Conservation (phyloP, 2,888 invertebrate genomes). For the Sminthurides aquaticus region DNA sequence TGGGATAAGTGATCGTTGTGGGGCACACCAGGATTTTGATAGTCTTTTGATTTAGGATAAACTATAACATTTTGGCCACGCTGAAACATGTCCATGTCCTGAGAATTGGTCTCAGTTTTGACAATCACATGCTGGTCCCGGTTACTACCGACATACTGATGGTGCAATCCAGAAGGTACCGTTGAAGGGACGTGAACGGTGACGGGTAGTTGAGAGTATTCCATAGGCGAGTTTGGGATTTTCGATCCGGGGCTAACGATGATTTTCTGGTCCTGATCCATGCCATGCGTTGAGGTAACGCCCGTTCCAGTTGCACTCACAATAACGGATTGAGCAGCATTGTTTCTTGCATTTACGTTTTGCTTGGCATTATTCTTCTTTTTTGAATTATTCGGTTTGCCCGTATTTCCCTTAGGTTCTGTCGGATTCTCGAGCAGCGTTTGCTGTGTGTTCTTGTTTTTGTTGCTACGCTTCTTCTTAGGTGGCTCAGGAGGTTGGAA, state of each 20-base stretch:
- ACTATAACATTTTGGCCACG: constrained; percentile 42
- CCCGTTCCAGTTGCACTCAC: constrained; percentile 33
- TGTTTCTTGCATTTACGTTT: constrained; percentile 1
- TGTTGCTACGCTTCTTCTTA: constrained; percentile 21
- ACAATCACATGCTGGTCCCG: constrained; percentile 36
- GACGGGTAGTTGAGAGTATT: constrained; percentile 33
- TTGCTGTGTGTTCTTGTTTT: constrained; percentile 13
- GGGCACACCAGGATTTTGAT: constrained; percentile 16
- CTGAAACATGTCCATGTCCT: constrained; percentile 25
- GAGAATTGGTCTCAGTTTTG: constrained; percentile 33
- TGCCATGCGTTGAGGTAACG: constrained; percentile 11
- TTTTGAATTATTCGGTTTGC: constrained; percentile 15
- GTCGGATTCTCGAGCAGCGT: not conserved
- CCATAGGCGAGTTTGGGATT: constrained; percentile 25
- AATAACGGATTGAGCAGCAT: constrained; percentile 38
- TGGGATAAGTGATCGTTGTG: constrained; percentile 22
- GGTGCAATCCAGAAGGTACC: constrained; percentile 13
- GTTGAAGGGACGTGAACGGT: constrained; percentile 38
- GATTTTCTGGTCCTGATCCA: constrained; percentile 34
- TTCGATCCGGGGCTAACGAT: constrained; percentile 42
- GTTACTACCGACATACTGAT: constrained; percentile 23
- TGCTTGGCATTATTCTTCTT: constrained; percentile 7
- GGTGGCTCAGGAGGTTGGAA: constrained; percentile 10
- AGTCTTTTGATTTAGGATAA: constrained; percentile 39
- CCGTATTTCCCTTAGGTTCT: not conserved